Base-by-base conservation (phyloP, 2,797 vertebrate genomes). In the Amblyraja radiata region DNA sequence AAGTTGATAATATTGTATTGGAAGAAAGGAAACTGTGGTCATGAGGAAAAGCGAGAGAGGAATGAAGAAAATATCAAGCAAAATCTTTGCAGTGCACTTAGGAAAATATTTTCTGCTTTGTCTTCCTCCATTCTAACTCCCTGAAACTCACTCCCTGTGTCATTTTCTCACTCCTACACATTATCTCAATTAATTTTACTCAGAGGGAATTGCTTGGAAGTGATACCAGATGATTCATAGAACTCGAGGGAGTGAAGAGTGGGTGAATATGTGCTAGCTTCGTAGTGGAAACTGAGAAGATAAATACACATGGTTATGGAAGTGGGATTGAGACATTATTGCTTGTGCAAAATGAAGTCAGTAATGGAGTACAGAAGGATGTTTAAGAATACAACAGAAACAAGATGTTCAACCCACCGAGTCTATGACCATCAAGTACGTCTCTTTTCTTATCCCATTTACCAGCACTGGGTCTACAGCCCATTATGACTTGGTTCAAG, bases 151-250 rank as follows among this genome's bases (percentile, higher is more conserved):
- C 77, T 78, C 77, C n/a, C 77, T 36, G n/a, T 78, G 77, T 78
- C 8, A 78, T 32, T 78, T 78, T 78, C 32, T 78, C 77, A 78
- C 77, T 78, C 77, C 77, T 36, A 78, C 77, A 78, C 77, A 78
- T 78, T 32, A 32, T 32, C n/a, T 36, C 77, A 78, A 78, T 78
- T 78, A 78, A 13, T 78, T 78, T 78, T 32, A 78, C n/a, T 78
- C n/a, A 0, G 76, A 32, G 77, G 74, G 77, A 78, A 78, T 78
- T 36, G 77, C 16, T 78, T 14, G 77, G 25, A 78, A 78, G 77
- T 78, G 77, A 78, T 32, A 78, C 13, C 77, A 77, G 76, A 77
- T 77, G 76, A 77, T 77, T 77, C 76, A 77, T n/a, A 77, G n/a
- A 77, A 10, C 14, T 2, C n/a, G 76, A 77, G 76, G 77, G 77